Conservation (phyloP, 2,797 vertebrate species). For the Oreonectes daqikongensis region DNA sequence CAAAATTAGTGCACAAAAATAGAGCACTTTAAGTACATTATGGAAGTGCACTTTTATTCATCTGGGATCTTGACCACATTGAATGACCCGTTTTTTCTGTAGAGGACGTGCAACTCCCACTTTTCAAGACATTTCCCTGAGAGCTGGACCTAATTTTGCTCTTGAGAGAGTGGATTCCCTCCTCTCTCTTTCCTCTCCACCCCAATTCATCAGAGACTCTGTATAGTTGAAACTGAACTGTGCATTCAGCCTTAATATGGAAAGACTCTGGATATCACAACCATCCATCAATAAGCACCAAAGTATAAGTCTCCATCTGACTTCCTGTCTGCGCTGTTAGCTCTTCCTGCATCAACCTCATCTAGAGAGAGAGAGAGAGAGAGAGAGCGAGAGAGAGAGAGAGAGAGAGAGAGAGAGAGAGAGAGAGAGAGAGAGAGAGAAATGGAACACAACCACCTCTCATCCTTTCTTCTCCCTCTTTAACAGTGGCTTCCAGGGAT, state of each 20-base stretch:
- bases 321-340: slow-evolving; percentile 26
- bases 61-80: neutral
- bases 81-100: neutral
- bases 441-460: neutral
- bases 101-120: neutral
- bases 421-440: neutral
- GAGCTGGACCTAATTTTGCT: slow-evolving; percentile 1
- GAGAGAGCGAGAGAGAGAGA: too few relatives aligned
- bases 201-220: slow-evolving; percentile 23
- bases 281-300: slow-evolving; percentile 27
- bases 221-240: slow-evolving; percentile 9
- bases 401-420: too few relatives aligned
- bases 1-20: too few relatives aligned
- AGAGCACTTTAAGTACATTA: too few relatives aligned
- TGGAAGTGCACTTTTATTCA: too few relatives aligned
- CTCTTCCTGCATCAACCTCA: slow-evolving; percentile 9
- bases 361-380: neutral
- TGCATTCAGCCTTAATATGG: slow-evolving; percentile 15
- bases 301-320: neutral
- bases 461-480: slow-evolving; percentile 16
- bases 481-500: slow-evolving; percentile 39
- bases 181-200: neutral
- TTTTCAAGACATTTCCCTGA: neutral
- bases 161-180: neutral
- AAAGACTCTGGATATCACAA: slow-evolving; percentile 16